These are phyloP conservation scores for Hypocryptadius cinnamomeus DNA, from an alignment of 2,113 vertebrate genomes.

Conservation along the genomic window DNA sequence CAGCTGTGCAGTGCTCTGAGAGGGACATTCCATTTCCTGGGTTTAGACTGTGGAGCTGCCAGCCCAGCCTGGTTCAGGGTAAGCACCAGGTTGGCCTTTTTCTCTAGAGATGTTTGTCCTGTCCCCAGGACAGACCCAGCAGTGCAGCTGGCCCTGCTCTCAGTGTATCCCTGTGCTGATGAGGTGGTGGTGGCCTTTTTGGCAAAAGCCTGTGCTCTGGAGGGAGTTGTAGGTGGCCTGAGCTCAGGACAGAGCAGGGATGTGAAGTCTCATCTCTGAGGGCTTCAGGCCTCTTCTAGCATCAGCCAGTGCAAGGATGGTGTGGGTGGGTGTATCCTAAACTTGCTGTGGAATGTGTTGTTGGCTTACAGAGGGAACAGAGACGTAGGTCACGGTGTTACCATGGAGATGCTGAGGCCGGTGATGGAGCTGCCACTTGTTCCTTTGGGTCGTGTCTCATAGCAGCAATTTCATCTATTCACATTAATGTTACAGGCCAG, in stretches of 20 bases:
- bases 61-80: background rate
- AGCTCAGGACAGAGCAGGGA: background rate
- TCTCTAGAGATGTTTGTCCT: background rate
- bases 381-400: background rate
- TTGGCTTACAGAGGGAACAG: background rate
- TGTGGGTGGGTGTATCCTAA: background rate
- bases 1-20: background rate
- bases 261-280: background rate
- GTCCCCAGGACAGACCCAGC: background rate
- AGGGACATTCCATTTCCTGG: rapidly evolving
- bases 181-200: background rate
- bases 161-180: rapidly evolving
- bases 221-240: background rate
- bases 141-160: background rate
- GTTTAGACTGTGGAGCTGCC: background rate
- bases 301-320: background rate
- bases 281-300: background rate
- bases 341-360: background rate
- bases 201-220: rapidly evolving
- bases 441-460: background rate
- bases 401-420: background rate
- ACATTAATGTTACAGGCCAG: background rate
- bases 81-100: background rate
- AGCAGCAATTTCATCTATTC: background rate
- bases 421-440: background rate